Evolutionary conservation across 2,113 vertebrate genomes (phyloP).

Genomic region (Bubo bubo): DNA sequence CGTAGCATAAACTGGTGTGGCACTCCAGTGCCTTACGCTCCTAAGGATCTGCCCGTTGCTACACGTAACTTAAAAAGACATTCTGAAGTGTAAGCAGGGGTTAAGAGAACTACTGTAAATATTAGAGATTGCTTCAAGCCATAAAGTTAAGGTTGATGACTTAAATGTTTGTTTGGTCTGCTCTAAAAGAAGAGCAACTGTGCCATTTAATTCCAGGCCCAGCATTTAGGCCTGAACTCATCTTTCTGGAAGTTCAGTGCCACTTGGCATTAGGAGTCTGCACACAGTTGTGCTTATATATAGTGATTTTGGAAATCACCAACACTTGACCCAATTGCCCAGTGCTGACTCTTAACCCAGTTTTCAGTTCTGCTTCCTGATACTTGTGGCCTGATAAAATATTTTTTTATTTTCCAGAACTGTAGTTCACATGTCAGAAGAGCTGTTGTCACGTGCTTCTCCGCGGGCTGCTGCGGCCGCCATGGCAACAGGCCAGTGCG

Average conservation of each 20-base stretch:
- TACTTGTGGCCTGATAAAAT: background rate
- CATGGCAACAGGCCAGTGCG: conserved; percentile 97
- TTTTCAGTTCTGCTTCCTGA: background rate
- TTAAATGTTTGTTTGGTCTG: background rate
- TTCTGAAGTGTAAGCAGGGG: background rate
- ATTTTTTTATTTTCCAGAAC: conserved; percentile 78
- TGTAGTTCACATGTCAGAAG: conserved; percentile 97
- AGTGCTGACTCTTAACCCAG: background rate
- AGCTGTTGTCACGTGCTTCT: conserved; percentile 98
- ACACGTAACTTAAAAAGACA: background rate
- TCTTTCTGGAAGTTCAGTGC: background rate
- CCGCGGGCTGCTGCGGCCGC: conserved; percentile 95
- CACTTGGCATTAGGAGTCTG: background rate
- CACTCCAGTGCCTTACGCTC: background rate
- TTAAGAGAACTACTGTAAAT: background rate
- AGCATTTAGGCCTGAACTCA: background rate
- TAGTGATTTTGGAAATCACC: background rate
- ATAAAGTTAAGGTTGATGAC: background rate
- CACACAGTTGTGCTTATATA: background rate
- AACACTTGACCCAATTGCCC: background rate
- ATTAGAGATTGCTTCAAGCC: background rate
- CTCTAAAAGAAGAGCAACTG: background rate
- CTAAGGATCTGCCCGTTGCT: background rate
- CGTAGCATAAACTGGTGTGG: background rate
- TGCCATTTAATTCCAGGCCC: background rate